phyloP scores from a whole-genome alignment of 92 coral and sea anemone genomes.

The Parazoanthus swiftii region DNA sequence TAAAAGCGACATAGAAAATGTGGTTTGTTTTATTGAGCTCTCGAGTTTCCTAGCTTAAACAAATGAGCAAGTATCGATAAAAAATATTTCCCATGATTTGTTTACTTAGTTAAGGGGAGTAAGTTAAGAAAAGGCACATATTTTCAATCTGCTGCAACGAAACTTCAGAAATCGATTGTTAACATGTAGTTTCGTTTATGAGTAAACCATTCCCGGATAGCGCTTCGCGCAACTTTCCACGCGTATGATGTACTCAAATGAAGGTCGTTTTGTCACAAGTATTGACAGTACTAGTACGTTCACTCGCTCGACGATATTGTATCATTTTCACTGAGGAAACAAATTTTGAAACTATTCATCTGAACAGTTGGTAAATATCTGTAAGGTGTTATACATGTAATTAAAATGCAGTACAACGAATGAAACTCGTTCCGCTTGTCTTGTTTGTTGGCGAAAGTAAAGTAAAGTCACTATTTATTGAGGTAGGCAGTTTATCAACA shows the following conservation, averaged over 20 bases:
- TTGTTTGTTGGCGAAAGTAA: too few relatives aligned
- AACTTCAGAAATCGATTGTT: not conserved
- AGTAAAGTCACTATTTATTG: too few relatives aligned
- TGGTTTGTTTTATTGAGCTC: too few relatives aligned
- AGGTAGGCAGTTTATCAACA: too few relatives aligned
- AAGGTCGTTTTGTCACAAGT: not conserved
- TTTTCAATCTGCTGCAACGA: not conserved
- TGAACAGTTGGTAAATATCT: not conserved
- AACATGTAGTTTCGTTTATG: not conserved
- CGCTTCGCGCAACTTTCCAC: not conserved
- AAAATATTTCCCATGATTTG: not conserved
- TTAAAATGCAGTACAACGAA: slow-evolving; percentile 11
- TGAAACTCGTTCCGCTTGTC: too few relatives aligned
- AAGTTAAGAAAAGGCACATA: not conserved
- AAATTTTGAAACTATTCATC: not conserved
- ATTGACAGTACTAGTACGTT: not conserved
- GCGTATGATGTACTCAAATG: not conserved
- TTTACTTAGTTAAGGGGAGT: not conserved
- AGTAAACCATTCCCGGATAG: not conserved
- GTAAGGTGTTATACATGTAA: not conserved
- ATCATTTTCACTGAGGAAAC: not conserved
- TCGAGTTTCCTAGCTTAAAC: too few relatives aligned
- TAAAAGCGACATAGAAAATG: too few relatives aligned
- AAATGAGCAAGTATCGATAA: not conserved
- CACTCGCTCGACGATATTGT: not conserved